Base-by-base conservation (phyloP, 2,888 invertebrate genomes). In the Pristionchus entomophagus region DNA sequence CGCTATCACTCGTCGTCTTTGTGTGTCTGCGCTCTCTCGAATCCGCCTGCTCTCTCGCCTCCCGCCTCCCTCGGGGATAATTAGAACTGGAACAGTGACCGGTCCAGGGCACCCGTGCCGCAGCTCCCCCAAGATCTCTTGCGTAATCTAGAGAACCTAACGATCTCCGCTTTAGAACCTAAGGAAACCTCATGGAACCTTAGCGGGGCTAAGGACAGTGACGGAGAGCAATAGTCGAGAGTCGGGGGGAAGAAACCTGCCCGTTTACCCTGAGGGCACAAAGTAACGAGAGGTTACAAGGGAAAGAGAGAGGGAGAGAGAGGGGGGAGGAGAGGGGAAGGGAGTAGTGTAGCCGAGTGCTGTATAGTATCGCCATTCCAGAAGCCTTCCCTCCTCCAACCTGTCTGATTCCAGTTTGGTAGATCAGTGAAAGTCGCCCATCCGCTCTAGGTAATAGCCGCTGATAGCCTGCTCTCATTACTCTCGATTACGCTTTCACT, bases 51-150 rank as follows among this genome's bases (percentile, higher is more conserved):
- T 59, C 59, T 82, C 22, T 26, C 82, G 41, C 59, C 26, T 62
- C 38, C 22, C 26, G 32, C 49, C 59, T 56, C 35, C 45, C n/a
- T 82, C 35, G 82, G n/a, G n/a, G n/a, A 32, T 49, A 51, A 80
- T 80, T 51, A 80, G 78, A 80, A 80, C 78, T 80, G 78, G 78
- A 80, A 80, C 78, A 80, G 78, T 80, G 78, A 80, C 78, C 78
- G 78, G 78, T 80, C 78, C 78, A n/a, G n/a, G n/a, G n/a, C n/a
- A 2, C n/a, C 6, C 69, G 22, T 12, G 35, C 65, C 4, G 65
- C 65, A 22, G 41, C 38, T n/a, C n/a, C n/a, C n/a, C n/a, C n/a
- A n/a, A n/a, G 22, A 32, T 38, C 41, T 22, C 45, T 19, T 12
- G 22, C n/a, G 41, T 32, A 56, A 22, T 22, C 56, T 22, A n/a